Percentiles rank a stretch among this genome's conserved stretches.
Evolutionary conservation across 2,113 vertebrate genomes (phyloP).

Genomic region (Nibea coibor): DNA sequence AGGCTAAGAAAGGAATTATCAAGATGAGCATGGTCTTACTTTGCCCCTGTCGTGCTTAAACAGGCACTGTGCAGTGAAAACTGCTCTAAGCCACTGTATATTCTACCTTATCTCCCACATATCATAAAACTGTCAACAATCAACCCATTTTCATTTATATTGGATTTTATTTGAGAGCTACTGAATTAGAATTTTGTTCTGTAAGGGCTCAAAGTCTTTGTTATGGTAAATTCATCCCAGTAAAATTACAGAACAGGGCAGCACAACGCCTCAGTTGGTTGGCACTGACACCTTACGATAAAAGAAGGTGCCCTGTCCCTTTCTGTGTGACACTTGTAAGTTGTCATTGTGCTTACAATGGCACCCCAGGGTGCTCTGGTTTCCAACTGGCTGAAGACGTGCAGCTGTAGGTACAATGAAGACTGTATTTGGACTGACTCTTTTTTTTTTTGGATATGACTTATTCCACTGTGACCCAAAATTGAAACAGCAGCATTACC

Average conservation of each 20-base stretch:
- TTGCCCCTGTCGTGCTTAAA: conserved; percentile 60
- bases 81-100: conserved; percentile 64
- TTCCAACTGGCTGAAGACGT: conserved; percentile 13
- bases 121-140: conserved; percentile 73
- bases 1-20: conserved; percentile 69
- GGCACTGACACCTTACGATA: conserved; percentile 12
- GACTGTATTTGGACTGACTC: neutral
- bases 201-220: conserved; percentile 63
- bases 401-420: neutral
- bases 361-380: conserved; percentile 12
- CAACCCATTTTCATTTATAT: conserved; percentile 68
- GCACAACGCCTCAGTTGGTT: conserved; percentile 32
- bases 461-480: neutral
- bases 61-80: conserved; percentile 66
- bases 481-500: conserved; percentile 1
- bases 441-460: neutral
- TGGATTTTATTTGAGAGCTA: conserved; percentile 68
- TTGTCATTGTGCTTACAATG: conserved; percentile 38
- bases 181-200: conserved; percentile 50
- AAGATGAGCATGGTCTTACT: conserved; percentile 62
- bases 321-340: conserved; percentile 38
- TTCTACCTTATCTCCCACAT: conserved; percentile 59
- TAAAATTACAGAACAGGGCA: conserved; percentile 54
- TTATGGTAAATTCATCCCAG: conserved; percentile 61
- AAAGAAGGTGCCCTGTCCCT: conserved; percentile 19